Percentiles rank a stretch among this genome's conserved stretches.
Evolutionary conservation across 64 coral and sea anemone species (phyloP).

Genomic region (Stichodactyla mertensii): DNA sequence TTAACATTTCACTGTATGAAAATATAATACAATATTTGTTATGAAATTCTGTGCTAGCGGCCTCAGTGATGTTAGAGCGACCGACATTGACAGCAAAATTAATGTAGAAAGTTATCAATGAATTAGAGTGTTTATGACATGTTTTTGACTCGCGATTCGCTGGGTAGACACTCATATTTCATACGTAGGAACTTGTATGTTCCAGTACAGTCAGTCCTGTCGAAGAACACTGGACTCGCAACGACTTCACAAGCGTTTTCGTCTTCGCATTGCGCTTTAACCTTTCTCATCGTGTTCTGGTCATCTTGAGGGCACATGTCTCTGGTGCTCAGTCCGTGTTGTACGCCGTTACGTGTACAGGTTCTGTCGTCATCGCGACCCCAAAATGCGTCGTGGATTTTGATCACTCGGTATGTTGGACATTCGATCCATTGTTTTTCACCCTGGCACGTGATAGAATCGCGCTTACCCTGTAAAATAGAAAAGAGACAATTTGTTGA

Average conservation of each 20-base stretch:
- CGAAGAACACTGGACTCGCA: slow-evolving; percentile 85
- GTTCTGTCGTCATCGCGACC: slow-evolving; percentile 89
- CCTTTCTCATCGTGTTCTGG: slow-evolving; percentile 87
- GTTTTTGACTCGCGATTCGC: slow-evolving; percentile 83
- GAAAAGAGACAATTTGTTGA: background rate
- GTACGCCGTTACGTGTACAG: slow-evolving; percentile 72
- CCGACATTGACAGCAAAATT: background rate
- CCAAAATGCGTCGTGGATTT: slow-evolving; percentile 89
- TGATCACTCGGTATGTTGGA: slow-evolving; percentile 77
- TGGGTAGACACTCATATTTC: slow-evolving; percentile 78
- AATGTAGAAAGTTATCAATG: background rate
- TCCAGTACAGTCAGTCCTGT: slow-evolving; percentile 91
- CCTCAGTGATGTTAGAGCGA: background rate
- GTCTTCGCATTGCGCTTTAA: slow-evolving; percentile 84
- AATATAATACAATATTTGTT: slow-evolving; percentile 11
- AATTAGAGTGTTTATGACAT: background rate
- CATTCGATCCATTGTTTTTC: slow-evolving; percentile 98
- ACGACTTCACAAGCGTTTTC: slow-evolving; percentile 89
- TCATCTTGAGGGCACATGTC: slow-evolving; percentile 96
- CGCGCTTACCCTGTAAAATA: slow-evolving; percentile 39
- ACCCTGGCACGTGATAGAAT: slow-evolving; percentile 84
- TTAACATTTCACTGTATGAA: background rate
- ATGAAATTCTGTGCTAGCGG: background rate
- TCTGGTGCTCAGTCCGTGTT: slow-evolving; percentile 76
- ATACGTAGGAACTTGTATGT: slow-evolving; percentile 83